phyloP scores from a whole-genome alignment of 1,140 invertebrate species.

The Bradysia coprophila region DNA sequence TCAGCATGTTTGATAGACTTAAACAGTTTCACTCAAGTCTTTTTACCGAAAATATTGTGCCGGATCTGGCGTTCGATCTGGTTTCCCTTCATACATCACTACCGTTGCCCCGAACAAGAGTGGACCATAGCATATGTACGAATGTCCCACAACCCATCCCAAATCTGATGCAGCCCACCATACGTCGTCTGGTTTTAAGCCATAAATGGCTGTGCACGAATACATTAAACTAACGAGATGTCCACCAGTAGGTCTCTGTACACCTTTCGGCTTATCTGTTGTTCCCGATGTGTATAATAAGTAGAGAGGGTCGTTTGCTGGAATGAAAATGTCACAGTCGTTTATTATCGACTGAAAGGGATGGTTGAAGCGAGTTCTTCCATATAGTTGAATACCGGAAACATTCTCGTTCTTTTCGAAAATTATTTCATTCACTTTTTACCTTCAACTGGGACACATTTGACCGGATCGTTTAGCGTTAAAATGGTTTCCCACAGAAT shows the following conservation, averaged over 20 bases:
- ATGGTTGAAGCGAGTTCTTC: no score
- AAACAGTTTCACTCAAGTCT: no score
- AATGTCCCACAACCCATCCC: conserved; percentile 86
- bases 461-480: conserved; percentile 37
- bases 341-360: no score
- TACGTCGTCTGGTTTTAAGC: conserved; percentile 55
- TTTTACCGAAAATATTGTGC: conserved; percentile 78
- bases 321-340: no score
- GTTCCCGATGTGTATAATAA: conserved; percentile 88
- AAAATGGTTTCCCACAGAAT: conserved; percentile 60
- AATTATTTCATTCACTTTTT: no score
- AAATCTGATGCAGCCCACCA: conserved; percentile 88
- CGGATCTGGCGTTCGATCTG: conserved; percentile 79
- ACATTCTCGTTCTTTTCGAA: no score
- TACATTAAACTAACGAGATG: conserved; percentile 71
- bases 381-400: no score
- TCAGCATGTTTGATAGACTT: no score
- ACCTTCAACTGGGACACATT: conserved; percentile 69
- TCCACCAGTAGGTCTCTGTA: conserved; percentile 68
- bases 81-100: conserved; percentile 88
- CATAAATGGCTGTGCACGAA: conserved; percentile 70
- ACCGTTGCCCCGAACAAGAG: conserved; percentile 63
- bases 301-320: conserved; percentile 80
- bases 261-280: conserved; percentile 68
- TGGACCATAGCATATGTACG: conserved; percentile 85